Evolutionary conservation across 2,797 vertebrate species (phyloP).

Genomic region (Gobio occitaniae): DNA sequence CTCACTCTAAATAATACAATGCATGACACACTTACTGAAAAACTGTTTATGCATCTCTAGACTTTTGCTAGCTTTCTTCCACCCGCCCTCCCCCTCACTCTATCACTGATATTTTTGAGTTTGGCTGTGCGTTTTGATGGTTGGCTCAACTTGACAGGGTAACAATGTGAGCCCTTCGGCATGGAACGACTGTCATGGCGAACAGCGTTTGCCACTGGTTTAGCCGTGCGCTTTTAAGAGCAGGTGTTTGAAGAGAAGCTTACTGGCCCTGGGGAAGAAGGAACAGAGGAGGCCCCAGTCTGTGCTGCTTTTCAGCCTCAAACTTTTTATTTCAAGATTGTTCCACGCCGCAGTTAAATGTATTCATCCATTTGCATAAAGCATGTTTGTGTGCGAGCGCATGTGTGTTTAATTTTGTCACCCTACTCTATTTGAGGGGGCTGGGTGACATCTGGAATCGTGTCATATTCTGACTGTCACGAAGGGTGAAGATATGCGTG

Average conservation of each 20-base stretch:
- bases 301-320: constrained; percentile 63
- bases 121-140: constrained; percentile 60
- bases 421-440: constrained; percentile 56
- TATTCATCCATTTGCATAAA: constrained; percentile 69
- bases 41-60: constrained; percentile 44
- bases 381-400: constrained; percentile 25
- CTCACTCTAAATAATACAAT: constrained; percentile 49
- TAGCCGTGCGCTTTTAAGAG: constrained; percentile 61
- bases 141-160: constrained; percentile 58
- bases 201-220: constrained; percentile 62
- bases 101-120: constrained; percentile 52
- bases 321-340: constrained; percentile 66
- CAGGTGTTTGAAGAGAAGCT: constrained; percentile 69
- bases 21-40: constrained; percentile 41
- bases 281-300: constrained; percentile 57
- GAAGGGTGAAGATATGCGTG: constrained; percentile 24
- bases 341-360: constrained; percentile 61
- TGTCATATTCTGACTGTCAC: constrained; percentile 45
- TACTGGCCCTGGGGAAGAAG: constrained; percentile 61
- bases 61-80: constrained; percentile 37
- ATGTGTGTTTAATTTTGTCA: constrained; percentile 66
- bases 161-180: constrained; percentile 58
- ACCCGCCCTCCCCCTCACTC: constrained; percentile 10
- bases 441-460: constrained; percentile 46
- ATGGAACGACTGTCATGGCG: constrained; percentile 57